Evolutionary conservation across 2,113 vertebrate species (phyloP).

Genomic region (Pungitius pungitius): DNA sequence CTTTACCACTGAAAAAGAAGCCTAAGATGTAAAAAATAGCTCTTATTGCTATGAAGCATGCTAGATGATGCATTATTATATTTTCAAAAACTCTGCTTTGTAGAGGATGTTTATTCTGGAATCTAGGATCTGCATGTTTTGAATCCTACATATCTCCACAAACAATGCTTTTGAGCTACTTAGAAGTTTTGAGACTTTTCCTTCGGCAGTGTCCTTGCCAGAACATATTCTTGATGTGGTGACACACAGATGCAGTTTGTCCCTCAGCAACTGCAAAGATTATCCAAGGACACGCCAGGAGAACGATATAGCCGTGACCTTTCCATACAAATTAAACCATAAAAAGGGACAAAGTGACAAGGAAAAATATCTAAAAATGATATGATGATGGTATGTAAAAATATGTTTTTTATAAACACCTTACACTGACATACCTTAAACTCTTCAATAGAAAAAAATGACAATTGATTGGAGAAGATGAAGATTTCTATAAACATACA

Average conservation of each 20-base stretch:
- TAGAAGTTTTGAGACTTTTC: slow-evolving; percentile 4
- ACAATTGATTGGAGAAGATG: neutral
- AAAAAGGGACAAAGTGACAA: slow-evolving; percentile 1
- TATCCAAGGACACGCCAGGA: neutral
- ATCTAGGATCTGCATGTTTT: slow-evolving; percentile 29
- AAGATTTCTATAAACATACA: too few relatives aligned
- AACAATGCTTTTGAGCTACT: slow-evolving; percentile 35
- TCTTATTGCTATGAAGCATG: slow-evolving; percentile 6
- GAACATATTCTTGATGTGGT: slow-evolving; percentile 6
- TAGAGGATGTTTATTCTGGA: slow-evolving; percentile 31
- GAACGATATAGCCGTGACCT: neutral
- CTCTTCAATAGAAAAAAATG: neutral
- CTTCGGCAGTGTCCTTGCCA: slow-evolving; percentile 2
- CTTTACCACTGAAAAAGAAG: slow-evolving; percentile 50
- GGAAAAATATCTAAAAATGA: neutral
- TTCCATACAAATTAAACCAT: neutral
- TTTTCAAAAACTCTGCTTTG: neutral
- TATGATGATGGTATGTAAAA: neutral
- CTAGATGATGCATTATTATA: slow-evolving; percentile 4
- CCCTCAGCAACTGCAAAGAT: slow-evolving; percentile 10
- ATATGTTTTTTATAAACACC: neutral
- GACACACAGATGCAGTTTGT: neutral
- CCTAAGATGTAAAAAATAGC: slow-evolving; percentile 29
- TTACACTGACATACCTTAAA: too few relatives aligned
- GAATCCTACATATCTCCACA: slow-evolving; percentile 28